These are phyloP conservation scores for Arctia plantaginis DNA, from an alignment of 2,888 invertebrate species.

Conservation along the genomic window DNA sequence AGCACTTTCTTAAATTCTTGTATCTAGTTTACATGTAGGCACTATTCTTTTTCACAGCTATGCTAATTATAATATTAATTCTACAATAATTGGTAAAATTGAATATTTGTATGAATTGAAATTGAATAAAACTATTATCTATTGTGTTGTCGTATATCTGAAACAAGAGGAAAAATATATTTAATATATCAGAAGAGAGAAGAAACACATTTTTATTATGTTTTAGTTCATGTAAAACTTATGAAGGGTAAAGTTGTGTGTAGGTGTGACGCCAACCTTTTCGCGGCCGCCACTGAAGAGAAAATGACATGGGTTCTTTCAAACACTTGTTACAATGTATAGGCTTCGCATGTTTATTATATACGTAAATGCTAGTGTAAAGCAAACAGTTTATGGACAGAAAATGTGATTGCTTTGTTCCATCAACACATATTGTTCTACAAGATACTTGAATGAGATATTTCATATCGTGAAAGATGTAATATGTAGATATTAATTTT, in stretches of 20 bases:
- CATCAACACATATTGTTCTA: conserved; percentile 26
- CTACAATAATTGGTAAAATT: neutral
- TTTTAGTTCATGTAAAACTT: conserved; percentile 25
- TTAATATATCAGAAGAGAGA: neutral
- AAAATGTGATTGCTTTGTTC: conserved; percentile 36
- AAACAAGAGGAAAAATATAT: conserved; percentile 32
- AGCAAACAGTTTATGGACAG: conserved; percentile 30
- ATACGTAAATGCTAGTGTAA: conserved; percentile 30
- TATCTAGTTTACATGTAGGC: conserved; percentile 48
- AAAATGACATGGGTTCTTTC: conserved; percentile 66
- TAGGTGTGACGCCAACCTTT: conserved; percentile 63
- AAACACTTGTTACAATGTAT: conserved; percentile 47
- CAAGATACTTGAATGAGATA: neutral
- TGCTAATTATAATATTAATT: conserved; percentile 9
- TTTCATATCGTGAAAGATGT: neutral
- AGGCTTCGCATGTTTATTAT: conserved; percentile 39
- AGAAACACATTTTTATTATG: conserved; percentile 5
- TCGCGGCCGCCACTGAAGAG: conserved; percentile 59
- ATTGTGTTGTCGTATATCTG: conserved; percentile 21
- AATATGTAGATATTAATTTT: neutral
- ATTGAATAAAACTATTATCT: neutral
- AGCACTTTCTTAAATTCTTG: neutral
- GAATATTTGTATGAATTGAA: too few species aligned
- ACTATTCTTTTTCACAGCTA: conserved; percentile 51
- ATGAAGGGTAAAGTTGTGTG: conserved; percentile 32